Conservation (phyloP, 1,140 invertebrate genomes). For the Limonius californicus region DNA sequence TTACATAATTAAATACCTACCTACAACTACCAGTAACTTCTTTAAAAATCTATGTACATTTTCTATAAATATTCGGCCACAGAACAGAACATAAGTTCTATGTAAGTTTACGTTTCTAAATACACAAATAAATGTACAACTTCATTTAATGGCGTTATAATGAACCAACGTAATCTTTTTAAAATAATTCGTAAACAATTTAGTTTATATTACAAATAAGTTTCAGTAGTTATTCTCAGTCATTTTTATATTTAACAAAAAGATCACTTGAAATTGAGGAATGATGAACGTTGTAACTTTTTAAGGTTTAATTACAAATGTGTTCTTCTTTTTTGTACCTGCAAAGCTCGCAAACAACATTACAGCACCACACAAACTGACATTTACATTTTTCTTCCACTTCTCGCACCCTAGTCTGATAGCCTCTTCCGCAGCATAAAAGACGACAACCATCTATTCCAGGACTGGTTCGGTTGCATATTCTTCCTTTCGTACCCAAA, state of each 20-base stretch:
- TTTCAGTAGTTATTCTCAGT: background rate
- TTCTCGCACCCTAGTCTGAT: constrained; percentile 80
- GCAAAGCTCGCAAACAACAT: constrained; percentile 83
- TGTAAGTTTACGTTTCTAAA: constrained; percentile 22
- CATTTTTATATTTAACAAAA: background rate
- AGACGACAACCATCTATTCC: constrained; percentile 78
- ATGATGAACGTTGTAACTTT: background rate
- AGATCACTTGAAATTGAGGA: background rate
- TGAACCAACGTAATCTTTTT: too few relatives aligned
- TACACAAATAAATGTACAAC: constrained; percentile 31
- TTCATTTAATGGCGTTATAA: background rate
- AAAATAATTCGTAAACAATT: too few relatives aligned
- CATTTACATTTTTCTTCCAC: constrained; percentile 90
- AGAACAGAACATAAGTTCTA: constrained; percentile 16
- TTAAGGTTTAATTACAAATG: constrained; percentile 71
- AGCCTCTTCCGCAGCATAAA: constrained; percentile 89
- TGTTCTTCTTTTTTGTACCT: constrained; percentile 75
- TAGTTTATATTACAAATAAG: background rate
- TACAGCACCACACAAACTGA: constrained; percentile 91
- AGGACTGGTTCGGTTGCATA: constrained; percentile 77
- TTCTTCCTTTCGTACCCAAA: constrained; percentile 76
- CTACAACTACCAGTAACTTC: constrained; percentile 24
- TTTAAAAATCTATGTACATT: constrained; percentile 31
- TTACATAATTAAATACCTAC: constrained; percentile 28
- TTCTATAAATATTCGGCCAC: constrained; percentile 28